phyloP scores from a whole-genome alignment of 2,113 vertebrate species.

The Poecilia latipinna region DNA sequence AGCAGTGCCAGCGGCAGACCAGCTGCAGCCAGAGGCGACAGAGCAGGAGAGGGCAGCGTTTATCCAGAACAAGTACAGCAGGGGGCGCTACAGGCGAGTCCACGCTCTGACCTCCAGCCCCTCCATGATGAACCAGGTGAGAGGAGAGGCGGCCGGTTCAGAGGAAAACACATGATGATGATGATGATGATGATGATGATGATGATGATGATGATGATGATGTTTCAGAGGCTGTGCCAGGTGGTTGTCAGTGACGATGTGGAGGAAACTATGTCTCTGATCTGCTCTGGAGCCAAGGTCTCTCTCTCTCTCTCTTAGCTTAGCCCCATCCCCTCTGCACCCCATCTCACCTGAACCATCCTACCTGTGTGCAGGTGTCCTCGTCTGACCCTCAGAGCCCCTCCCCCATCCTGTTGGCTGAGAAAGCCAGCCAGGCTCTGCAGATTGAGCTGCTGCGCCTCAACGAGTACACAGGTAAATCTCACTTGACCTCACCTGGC shows the following conservation, averaged over 20 bases:
- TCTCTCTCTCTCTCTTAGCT: not conserved
- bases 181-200: constrained; percentile 1
- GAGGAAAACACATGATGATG: no score
- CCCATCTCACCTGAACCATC: not conserved
- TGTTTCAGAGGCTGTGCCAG: constrained; percentile 76
- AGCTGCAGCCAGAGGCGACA: constrained; percentile 64
- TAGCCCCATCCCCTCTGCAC: no score
- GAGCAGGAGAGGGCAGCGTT: constrained; percentile 70
- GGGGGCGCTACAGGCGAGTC: constrained; percentile 74
- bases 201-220: constrained; percentile 3
- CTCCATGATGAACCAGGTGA: constrained; percentile 76
- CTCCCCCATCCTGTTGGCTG: constrained; percentile 75
- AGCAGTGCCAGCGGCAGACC: constrained; percentile 66
- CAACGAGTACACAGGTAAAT: constrained; percentile 78
- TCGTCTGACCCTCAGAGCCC: constrained; percentile 53
- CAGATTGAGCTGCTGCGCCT: constrained; percentile 78
- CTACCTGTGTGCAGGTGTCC: constrained; percentile 59
- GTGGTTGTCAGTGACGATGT: constrained; percentile 71
- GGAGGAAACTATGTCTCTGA: constrained; percentile 76
- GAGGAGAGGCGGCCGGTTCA: not conserved
- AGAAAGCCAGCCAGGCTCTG: constrained; percentile 72
- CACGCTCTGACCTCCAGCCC: constrained; percentile 70
- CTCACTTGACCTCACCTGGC: not conserved
- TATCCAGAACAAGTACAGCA: constrained; percentile 77
- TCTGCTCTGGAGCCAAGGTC: constrained; percentile 81